Evolutionary conservation across 2,888 invertebrate genomes (phyloP).

Genomic region (Macrophya alboannulata): DNA sequence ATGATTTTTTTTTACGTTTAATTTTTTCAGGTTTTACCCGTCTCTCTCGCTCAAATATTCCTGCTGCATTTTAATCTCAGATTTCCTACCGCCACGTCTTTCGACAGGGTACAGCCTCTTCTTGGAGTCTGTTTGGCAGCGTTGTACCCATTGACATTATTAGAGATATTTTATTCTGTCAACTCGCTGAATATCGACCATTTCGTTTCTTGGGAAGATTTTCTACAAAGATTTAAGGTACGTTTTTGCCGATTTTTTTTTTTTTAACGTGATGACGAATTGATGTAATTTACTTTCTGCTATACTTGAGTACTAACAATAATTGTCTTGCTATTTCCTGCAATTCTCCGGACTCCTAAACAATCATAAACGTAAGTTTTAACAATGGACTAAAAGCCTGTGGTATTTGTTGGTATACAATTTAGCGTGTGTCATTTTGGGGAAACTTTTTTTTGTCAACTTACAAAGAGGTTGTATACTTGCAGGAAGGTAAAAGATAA

Average conservation of each 20-base stretch:
- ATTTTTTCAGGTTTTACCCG: constrained; percentile 85
- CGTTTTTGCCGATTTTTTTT: constrained; percentile 58
- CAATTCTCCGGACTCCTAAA: constrained; percentile 4
- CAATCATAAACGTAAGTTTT: constrained; percentile 29
- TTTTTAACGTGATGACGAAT: not conserved
- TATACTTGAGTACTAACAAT: not conserved
- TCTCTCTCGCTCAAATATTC: constrained; percentile 94
- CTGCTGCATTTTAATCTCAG: constrained; percentile 94
- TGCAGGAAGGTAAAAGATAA: no score
- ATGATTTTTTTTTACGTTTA: not conserved
- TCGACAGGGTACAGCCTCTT: constrained; percentile 94
- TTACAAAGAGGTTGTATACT: no score
- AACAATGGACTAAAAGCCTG: not conserved
- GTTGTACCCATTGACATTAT: constrained; percentile 92
- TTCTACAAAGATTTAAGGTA: constrained; percentile 92
- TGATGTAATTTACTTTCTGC: not conserved
- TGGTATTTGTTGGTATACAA: no score
- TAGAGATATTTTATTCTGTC: constrained; percentile 96
- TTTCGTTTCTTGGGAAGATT: constrained; percentile 94
- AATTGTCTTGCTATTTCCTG: constrained; percentile 48
- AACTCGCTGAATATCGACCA: constrained; percentile 92
- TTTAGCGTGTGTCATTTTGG: no score
- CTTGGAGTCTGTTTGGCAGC: constrained; percentile 95
- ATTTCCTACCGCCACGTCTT: constrained; percentile 95
- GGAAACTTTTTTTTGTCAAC: no score